These are phyloP conservation scores for Polyploca ridens DNA, from an alignment of 2,888 invertebrate genomes.

Conservation along the genomic window DNA sequence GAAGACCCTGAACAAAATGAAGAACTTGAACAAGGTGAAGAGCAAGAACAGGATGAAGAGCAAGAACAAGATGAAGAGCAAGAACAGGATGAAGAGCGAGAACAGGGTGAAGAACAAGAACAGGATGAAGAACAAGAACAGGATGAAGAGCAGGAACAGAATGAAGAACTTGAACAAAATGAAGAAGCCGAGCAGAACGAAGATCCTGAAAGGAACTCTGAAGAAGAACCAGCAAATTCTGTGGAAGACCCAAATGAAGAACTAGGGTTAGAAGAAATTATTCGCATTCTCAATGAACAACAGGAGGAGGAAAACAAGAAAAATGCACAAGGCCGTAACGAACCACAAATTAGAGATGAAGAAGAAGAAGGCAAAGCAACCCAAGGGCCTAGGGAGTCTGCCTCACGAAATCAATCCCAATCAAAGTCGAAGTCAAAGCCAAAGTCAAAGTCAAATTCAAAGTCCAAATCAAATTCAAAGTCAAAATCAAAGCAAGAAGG, in stretches of 20 bases:
- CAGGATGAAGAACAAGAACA: conserved; percentile 16
- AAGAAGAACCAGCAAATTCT: conserved; percentile 20
- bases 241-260: conserved; percentile 20
- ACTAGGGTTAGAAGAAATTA: conserved; percentile 27
- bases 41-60: conserved; percentile 26
- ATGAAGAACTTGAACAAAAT: conserved; percentile 23
- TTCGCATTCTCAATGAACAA: conserved; percentile 31
- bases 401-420: conserved; percentile 14
- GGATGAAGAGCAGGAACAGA: conserved; percentile 11
- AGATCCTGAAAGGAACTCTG: conserved; percentile 20
- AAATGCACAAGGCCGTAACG: conserved; percentile 11
- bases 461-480: conserved; percentile 8
- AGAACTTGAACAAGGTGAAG: conserved; percentile 18
- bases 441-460: too few relatives aligned
- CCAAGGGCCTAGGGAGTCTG: conserved; percentile 18
- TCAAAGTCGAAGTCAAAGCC: not conserved
- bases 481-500: conserved; percentile 9
- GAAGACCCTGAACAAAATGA: not conserved
- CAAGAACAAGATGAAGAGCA: conserved; percentile 17
- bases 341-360: conserved; percentile 15
- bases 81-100: not conserved
- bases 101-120: not conserved
- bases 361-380: conserved; percentile 20
- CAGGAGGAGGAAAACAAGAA: conserved; percentile 22
- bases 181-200: conserved; percentile 26